Evolutionary conservation across 2,113 vertebrate genomes (phyloP).

Genomic region (Dromiciops gliroides): DNA sequence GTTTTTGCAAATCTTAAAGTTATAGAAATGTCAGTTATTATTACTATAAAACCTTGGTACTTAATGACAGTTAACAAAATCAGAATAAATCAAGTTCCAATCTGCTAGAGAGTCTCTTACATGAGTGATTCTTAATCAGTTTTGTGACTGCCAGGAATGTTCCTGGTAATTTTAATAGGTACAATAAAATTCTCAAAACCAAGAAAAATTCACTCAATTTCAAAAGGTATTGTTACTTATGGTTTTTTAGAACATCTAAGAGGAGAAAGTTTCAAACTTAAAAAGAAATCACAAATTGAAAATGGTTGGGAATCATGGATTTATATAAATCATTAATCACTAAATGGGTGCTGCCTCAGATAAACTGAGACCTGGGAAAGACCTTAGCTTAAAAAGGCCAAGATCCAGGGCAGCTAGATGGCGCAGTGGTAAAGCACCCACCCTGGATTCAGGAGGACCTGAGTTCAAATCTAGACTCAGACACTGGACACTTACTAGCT

Average conservation of each 20-base stretch:
- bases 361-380: neutral
- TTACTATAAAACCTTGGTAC: neutral
- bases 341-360: neutral
- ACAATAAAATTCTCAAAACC: slow-evolving; percentile 21
- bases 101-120: neutral
- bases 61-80: neutral
- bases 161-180: neutral
- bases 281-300: neutral
- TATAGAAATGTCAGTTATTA: neutral
- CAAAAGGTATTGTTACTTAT: neutral
- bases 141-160: neutral
- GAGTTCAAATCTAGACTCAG: too few relatives aligned
- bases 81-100: neutral
- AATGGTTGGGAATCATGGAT: neutral
- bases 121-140: neutral
- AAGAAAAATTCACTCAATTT: slow-evolving; percentile 31
- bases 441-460: too few relatives aligned
- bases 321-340: slow-evolving; percentile 1
- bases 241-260: neutral
- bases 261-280: slow-evolving; percentile 12
- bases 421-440: too few relatives aligned
- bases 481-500: too few relatives aligned
- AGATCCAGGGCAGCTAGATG: too few relatives aligned
- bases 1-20: neutral
- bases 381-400: neutral